Conservation (phyloP, 2,888 invertebrate genomes). For the Melieria omissa region DNA sequence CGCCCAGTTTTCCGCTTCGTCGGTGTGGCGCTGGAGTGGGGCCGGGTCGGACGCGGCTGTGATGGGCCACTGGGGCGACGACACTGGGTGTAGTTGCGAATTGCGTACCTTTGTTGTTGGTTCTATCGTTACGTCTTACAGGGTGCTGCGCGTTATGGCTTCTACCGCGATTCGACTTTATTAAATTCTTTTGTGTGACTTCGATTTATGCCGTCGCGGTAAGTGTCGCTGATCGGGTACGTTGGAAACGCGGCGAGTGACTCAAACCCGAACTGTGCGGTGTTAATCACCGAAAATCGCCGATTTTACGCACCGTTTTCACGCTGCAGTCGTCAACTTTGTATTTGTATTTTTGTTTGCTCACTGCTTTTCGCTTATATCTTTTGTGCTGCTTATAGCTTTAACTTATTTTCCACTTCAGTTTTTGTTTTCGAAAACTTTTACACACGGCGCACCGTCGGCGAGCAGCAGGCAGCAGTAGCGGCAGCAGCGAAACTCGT, state of each 20-base stretch:
- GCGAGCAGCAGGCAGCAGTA: not conserved
- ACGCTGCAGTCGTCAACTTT: not conserved
- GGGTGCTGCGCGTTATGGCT: not conserved
- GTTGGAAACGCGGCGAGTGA: slow-evolving; percentile 16
- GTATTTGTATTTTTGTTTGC: not conserved
- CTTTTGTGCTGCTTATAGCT: slow-evolving; percentile 1
- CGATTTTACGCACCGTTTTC: slow-evolving; percentile 15
- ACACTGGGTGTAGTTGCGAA: not conserved
- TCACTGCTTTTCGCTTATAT: not conserved
- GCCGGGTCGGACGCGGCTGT: not conserved
- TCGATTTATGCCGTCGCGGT: slow-evolving; percentile 8
- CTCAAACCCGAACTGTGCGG: slow-evolving; percentile 17
- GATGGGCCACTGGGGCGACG: not conserved
- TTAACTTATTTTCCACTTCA: not conserved
- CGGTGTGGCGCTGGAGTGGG: not conserved
- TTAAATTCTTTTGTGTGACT: slow-evolving; percentile 13
- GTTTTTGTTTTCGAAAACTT: not conserved
- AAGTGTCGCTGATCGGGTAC: not conserved
- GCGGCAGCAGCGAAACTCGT: not conserved
- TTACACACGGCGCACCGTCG: not conserved
- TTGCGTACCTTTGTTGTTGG: not conserved
- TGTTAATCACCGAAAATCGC: slow-evolving; percentile 12
- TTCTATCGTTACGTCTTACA: not conserved
- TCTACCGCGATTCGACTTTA: not conserved
- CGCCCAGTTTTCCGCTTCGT: slow-evolving; percentile 36